Evolutionary conservation across 2,113 vertebrate species (phyloP), one percentile per base, ranked within the genome.

Genomic region (Hydrochoerus hydrochaeris): DNA sequence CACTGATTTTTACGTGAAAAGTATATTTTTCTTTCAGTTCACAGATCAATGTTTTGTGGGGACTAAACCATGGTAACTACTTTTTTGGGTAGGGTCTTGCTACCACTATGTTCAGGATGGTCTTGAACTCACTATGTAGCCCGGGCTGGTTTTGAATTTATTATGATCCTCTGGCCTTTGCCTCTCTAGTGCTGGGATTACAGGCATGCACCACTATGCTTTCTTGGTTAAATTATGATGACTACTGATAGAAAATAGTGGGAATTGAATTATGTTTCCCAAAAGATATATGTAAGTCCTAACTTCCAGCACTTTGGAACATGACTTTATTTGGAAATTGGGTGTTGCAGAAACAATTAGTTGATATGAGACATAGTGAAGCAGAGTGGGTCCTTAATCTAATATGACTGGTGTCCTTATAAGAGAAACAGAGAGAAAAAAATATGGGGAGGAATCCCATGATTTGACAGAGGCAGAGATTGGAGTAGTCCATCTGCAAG

Each of bases 321-420:
- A 28, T 91, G 77, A 69, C 32, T 22, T 65, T 86, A 85, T 83
- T 94, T 88, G 58, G 75, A 83, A 91, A 63, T 49, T 67, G 65
- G 7, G 35, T 46, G 69, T 26, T 88, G 54, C 19, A 63, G 60
- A 71, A 62, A 28, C 28, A 83, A 62, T 44, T 46, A 62, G 28
- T n/a, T 88, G 88, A 82, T 54, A 57, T 80, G 46, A 86, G 24
- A 81, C 5, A 46, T 63, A 80, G n/a, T 90, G 52, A 35, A 91
- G 58, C 65, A 71, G 6, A 1, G 5, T 84, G 49, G 41, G 52
- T 62, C 28, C 41, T 96, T 87, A 75, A 91, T 78, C 35, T 28
- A 88, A 10, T 32, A 44, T 78, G 67, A 57, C 26, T 75, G 6
- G 35, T 62, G n/a, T 88, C 54, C 44, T 78, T 85, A 83, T 11